phyloP scores from a whole-genome alignment of 2,113 vertebrate genomes.

The Ramphastos sulfuratus region DNA sequence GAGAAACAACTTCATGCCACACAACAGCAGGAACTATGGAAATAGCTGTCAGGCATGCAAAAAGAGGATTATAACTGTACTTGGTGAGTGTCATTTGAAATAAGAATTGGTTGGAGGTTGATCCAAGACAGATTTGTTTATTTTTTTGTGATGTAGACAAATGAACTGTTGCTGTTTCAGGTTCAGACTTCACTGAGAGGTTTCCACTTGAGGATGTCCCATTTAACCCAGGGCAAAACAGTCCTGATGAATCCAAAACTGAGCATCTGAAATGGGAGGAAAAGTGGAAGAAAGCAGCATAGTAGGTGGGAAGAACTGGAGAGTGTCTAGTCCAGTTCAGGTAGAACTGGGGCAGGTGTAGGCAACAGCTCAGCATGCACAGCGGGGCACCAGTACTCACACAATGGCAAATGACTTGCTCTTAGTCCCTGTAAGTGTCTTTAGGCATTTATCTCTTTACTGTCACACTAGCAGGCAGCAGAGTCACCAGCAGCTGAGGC shows the following conservation, averaged over 20 bases:
- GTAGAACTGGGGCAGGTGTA: background rate
- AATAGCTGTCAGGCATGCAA: background rate
- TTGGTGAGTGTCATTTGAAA: background rate
- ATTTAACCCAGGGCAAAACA: background rate
- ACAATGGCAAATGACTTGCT: too few species aligned
- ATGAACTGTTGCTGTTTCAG: background rate
- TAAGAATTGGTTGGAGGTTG: background rate
- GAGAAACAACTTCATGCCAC: background rate
- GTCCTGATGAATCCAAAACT: background rate
- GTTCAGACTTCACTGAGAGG: background rate
- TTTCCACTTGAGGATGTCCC: background rate
- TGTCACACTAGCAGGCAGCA: background rate
- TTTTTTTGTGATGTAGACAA: background rate
- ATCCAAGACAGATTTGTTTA: background rate
- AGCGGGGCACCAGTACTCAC: background rate
- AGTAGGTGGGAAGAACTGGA: accelerated
- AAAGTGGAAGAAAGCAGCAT: background rate
- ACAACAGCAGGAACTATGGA: background rate
- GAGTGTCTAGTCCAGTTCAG: background rate
- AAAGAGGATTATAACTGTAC: background rate
- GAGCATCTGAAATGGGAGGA: background rate
- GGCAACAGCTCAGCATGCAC: background rate
- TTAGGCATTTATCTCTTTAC: background rate
- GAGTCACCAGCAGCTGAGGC: background rate
- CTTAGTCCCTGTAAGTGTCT: background rate